Evolutionary conservation across 2,113 vertebrate genomes (phyloP), one percentile per base, ranked within the genome.

Genomic region (Lamprologus speciosus): DNA sequence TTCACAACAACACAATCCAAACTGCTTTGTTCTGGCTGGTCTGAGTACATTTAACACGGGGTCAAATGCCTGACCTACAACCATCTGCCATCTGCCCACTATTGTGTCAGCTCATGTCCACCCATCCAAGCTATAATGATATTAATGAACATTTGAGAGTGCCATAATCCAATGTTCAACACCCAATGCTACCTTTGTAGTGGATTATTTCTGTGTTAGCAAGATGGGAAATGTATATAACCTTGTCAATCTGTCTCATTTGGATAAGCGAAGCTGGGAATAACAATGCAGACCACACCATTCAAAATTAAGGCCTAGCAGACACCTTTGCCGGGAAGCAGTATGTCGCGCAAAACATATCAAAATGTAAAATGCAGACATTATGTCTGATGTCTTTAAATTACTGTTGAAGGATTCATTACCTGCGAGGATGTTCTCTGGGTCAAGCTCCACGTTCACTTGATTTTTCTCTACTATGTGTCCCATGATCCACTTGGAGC

Each of bases 401-500:
- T 12, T 51, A 80, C 51, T 17, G 11, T 3, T 37, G 54, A 17
- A 85, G 19, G 4, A 28, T 33, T 16, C 6, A 7, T 96, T 93
- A 99, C 98, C 98, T 0, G 97, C 92, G 87, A 99, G 91, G 83
- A 99, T 96, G 45, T 98, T 97, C 14, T 98, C 97, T 21, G 95
- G 90, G 86, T 98, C 97, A 0, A 85, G 95, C 89, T 98, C 97
- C 0, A 96, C 89, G 83, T 81, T 97, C 68, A 96, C 96, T 79
- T 85, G 94, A 94, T 99, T 99, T 92, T 97, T 99, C 94, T 96
- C 95, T 0, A 96, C 97, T 55, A 99, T 97, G 81, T 97, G 95
- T 86, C 97, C 96, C 94, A 99, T 97, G 90, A 98, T 96, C 85
- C 97, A 97, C 94, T 98, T 98, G 51, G 98, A 97, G 33, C 97